Percentiles rank a stretch among this genome's conserved stretches.
These are phyloP conservation scores for Holothuria scabra DNA, from an alignment of 53 echinoderm and acorn worm species.

Conservation along the genomic window DNA sequence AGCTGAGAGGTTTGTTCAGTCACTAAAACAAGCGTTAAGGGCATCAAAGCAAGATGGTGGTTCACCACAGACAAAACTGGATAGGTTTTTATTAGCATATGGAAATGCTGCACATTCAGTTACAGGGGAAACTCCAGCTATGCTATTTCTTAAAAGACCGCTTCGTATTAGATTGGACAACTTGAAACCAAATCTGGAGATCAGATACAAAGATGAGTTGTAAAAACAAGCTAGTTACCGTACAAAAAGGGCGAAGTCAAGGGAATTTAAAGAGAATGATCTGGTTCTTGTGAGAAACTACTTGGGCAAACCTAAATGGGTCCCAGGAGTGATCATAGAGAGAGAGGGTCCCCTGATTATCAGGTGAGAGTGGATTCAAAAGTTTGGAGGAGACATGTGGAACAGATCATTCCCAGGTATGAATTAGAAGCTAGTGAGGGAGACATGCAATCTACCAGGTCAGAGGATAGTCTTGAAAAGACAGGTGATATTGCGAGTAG, in stretches of 20 bases:
- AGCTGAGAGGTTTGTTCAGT: too few species aligned
- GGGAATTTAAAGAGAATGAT: slow-evolving; percentile 14
- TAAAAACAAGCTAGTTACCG: slow-evolving; percentile 26
- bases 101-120: slow-evolving; percentile 32
- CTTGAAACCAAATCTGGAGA: too few species aligned
- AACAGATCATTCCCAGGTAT: not conserved
- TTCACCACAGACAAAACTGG: too few species aligned
- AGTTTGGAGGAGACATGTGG: slow-evolving; percentile 14
- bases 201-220: too few species aligned
- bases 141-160: slow-evolving; percentile 17
- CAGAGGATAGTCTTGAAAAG: too few species aligned
- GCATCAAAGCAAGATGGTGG: too few species aligned
- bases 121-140: slow-evolving; percentile 30
- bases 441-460: too few species aligned
- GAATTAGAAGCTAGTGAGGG: not conserved
- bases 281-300: too few species aligned
- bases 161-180: too few species aligned
- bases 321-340: not conserved
- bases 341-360: not conserved
- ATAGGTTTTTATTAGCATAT: slow-evolving; percentile 39
- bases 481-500: too few species aligned
- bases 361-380: not conserved
- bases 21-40: too few species aligned
- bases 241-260: not conserved
- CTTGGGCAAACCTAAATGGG: slow-evolving; percentile 18